Base-by-base conservation (phyloP, 23 tunicate genomes). In the Trididemnum clinides region DNA sequence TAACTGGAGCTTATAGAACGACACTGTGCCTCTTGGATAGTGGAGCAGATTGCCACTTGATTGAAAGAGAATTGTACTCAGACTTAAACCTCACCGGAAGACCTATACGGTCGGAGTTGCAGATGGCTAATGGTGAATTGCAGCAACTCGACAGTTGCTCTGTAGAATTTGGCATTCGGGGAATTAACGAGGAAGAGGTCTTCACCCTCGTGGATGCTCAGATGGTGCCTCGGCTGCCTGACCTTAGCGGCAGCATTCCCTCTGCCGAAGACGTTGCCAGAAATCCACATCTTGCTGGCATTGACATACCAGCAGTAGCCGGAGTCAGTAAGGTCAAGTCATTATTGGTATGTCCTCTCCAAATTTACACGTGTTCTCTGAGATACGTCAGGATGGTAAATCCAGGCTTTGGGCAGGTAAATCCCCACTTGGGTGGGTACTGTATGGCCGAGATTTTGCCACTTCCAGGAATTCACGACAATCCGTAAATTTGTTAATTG, bases 41-140 rank as follows among this genome's bases (percentile, higher is more conserved):
- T 66, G 75, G 75, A 10, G 75, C 75, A 28, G 75, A 66, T 66
- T 66, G 75, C 37, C 75, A 28, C 37, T 66, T 66, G 75, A 66
- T 66, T 6, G 36, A 3, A 3, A 31, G 10, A 31, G 75, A 31
- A 2, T 23, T 66, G 10, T 66, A 66, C 75, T 3, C 7, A 19
- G 75, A 28, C 7, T 31, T 66, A 31, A 37, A 31, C n/a, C 75
- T 32, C 37, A 5, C 36, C 5, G 36, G 75, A 15, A 66, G 37
- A 66, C 75, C 37, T 66, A 32, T 29, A 4, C 37, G 75, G 36
- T 4, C 75, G 7, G 75, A 66, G n/a, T 3, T 66, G 7, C 75
- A 66, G n/a, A 3, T 66, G 75, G 75, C 75, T 32, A 66, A 66
- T 31, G 75, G 75, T 31, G n/a, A n/a, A 31, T 2, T 66, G 75